A percentile compares a stretch with the other conserved stretches of the same genome.
These are phyloP conservation scores for Ciconia maguari DNA, from an alignment of 2,113 vertebrate genomes.

Conservation along the genomic window DNA sequence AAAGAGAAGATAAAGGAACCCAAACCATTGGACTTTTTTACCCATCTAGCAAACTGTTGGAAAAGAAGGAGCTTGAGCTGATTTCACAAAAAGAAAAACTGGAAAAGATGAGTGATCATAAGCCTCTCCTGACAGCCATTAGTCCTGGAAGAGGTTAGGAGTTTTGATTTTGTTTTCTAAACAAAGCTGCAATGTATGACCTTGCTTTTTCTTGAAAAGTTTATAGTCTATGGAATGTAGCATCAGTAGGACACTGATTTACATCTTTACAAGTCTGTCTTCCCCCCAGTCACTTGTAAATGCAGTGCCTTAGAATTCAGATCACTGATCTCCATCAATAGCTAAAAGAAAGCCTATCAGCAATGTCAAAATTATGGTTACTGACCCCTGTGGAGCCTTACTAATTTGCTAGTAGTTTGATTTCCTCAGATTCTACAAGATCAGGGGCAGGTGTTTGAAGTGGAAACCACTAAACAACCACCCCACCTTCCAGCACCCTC, in stretches of 20 bases:
- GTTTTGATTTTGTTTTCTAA: not conserved
- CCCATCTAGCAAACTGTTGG: slow-evolving; percentile 82
- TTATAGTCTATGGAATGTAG: not conserved
- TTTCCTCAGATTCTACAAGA: not conserved
- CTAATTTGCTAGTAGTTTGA: not conserved
- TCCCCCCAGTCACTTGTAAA: not conserved
- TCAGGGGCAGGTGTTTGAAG: not conserved
- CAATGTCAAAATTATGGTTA: not conserved
- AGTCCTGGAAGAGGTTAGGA: slow-evolving; percentile 90
- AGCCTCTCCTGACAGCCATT: slow-evolving; percentile 79
- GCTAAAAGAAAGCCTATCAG: not conserved
- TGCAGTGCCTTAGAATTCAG: not conserved
- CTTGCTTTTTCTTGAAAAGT: not conserved
- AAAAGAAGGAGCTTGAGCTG: slow-evolving; percentile 75
- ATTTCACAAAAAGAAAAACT: slow-evolving; percentile 69
- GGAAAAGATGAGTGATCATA: slow-evolving; percentile 76
- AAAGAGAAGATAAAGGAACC: slow-evolving; percentile 75
- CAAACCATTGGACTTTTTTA: slow-evolving; percentile 90
- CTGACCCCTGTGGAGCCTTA: not conserved
- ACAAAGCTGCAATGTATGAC: not conserved
- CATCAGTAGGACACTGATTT: not conserved
- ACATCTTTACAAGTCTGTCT: not conserved
- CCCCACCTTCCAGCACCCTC: not conserved
- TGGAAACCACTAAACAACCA: not conserved
- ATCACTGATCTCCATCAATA: not conserved